Base-by-base conservation (phyloP, 2,113 vertebrate genomes). In the Dasypus novemcinctus region DNA sequence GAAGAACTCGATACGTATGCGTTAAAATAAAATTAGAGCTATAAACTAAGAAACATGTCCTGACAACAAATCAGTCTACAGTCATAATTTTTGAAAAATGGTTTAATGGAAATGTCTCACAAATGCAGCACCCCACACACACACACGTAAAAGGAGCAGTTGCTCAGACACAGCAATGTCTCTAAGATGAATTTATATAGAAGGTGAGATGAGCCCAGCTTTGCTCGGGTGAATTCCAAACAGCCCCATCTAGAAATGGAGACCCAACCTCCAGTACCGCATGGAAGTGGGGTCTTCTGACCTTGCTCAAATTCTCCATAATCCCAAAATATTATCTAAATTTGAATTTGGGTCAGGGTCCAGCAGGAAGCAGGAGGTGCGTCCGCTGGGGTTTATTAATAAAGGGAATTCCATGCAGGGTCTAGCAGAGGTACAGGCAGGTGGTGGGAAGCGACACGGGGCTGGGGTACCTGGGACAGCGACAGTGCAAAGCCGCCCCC, bases 221-320 rank as follows among this genome's bases (percentile, higher is more conserved):
- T 68, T 27, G 13, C 7, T 14, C 4, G 8, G 4, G 13, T 41
- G 12, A 5, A 17, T 63, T 71, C 36, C 43, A 69, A 52, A 38
- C 38, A 66, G 64, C 54, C 49, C 27, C 11, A 18, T 9, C 41
- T 49, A 43, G 20, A 76, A 54, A 57, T 4, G 11, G 49, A 61
- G 78, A 52, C n/a, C 2, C 20, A 27, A 7, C 0, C 0, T 20
- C 79, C 41, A 21, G 18, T 23, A 20, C 64, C 36, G 0, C 21
- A 33, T 57, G 25, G n/a, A 36, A 49, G 29, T 21, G 6, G n/a
- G 38, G 10, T 20, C 84, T 33, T 38, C 4, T 13, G 33, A 52
- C 10, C 72, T 83, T 64, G 64, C 38, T 66, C 15, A 95, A 68
- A 7, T 15, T 7, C 54, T 41, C 36, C 18, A 31, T 21, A 8